phyloP scores from a whole-genome alignment of 2,113 vertebrate species.

The Phyllostomus hastatus region DNA sequence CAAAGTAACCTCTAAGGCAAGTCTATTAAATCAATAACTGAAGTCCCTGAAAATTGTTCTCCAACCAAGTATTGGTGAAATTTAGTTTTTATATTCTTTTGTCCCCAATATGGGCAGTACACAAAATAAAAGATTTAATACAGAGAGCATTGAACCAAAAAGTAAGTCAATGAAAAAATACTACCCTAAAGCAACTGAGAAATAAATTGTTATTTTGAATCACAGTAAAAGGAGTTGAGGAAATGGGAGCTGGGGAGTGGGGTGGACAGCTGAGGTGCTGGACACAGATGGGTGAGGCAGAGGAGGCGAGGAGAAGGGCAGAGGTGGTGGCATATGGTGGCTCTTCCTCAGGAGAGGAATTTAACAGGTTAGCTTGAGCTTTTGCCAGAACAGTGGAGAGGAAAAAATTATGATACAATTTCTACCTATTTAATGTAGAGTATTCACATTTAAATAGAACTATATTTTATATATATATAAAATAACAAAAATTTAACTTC shows the following conservation, averaged over 20 bases:
- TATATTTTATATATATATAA: neutral
- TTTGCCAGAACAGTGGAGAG: neutral
- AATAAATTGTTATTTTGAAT: neutral
- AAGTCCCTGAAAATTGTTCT: neutral
- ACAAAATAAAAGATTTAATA: neutral
- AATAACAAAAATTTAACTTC: neutral
- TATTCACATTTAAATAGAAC: constrained; percentile 19
- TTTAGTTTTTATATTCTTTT: neutral
- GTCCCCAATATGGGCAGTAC: neutral
- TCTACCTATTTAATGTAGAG: neutral
- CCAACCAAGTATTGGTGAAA: neutral
- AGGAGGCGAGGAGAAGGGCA: neutral
- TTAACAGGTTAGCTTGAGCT: neutral
- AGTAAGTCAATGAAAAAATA: neutral
- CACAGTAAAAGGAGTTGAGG: neutral
- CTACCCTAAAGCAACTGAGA: neutral
- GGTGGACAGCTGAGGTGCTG: neutral
- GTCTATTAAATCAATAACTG: neutral
- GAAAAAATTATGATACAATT: neutral
- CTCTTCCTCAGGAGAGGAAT: neutral
- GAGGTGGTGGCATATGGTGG: too few species aligned
- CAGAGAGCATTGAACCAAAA: neutral
- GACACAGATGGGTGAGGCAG: neutral
- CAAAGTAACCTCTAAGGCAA: neutral
- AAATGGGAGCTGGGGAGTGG: neutral